Conservation (phyloP, 2,797 vertebrate species). For the Selene dorsalis region DNA sequence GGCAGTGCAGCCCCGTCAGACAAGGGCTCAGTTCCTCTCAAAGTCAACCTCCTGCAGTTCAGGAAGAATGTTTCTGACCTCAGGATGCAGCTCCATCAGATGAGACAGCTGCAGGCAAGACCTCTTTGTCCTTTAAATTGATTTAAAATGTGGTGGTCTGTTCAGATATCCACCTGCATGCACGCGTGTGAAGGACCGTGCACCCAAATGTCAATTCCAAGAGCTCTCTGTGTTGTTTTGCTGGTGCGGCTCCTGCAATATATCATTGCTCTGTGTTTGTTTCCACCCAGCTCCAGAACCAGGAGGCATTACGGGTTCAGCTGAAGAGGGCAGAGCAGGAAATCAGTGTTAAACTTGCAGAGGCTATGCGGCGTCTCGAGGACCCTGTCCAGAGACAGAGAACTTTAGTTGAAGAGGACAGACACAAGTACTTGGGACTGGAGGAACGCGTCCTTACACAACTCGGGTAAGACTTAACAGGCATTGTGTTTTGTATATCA, state of each 20-base stretch:
- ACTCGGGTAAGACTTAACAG: constrained; percentile 83
- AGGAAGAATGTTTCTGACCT: constrained; percentile 91
- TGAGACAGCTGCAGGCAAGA: constrained; percentile 93
- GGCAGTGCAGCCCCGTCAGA: constrained; percentile 58
- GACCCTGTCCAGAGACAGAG: constrained; percentile 95
- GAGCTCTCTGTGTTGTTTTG: not conserved
- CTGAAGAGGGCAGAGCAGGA: constrained; percentile 94
- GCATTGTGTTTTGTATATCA: not conserved
- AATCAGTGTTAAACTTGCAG: constrained; percentile 89
- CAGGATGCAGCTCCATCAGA: constrained; percentile 93
- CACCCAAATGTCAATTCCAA: not conserved
- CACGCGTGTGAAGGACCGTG: not conserved
- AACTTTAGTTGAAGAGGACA: constrained; percentile 92
- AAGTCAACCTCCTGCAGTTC: constrained; percentile 90
- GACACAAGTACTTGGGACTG: constrained; percentile 92
- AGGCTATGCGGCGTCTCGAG: constrained; percentile 89
- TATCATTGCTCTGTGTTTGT: constrained; percentile 23
- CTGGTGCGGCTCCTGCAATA: constrained; percentile 14
- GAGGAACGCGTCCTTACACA: constrained; percentile 92
- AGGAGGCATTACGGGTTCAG: constrained; percentile 91
- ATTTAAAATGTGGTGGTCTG: constrained; percentile 4
- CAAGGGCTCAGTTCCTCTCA: constrained; percentile 79
- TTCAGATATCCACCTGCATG: constrained; percentile 14
- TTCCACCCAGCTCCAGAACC: constrained; percentile 92
- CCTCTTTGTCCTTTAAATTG: constrained; percentile 15